Conservation (phyloP, 2,113 vertebrate genomes). For the Brevimyrus niger region DNA sequence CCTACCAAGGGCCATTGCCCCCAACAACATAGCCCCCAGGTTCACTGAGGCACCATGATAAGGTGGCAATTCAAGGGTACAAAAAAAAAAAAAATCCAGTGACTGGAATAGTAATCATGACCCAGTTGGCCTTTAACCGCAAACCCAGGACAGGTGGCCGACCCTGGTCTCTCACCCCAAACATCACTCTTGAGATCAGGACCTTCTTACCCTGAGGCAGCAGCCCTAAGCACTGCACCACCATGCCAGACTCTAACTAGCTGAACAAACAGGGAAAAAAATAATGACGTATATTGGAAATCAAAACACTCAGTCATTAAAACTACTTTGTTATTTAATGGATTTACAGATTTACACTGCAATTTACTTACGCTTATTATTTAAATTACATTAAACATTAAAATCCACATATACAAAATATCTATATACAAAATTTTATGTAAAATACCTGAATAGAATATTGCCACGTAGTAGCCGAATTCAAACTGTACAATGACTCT, state of each 20-base stretch:
- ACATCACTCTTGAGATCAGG: background rate
- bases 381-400: constrained; percentile 8
- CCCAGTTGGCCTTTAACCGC: background rate
- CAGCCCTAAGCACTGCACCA: no score
- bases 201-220: no score
- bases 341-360: background rate
- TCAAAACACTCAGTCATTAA: background rate
- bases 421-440: background rate
- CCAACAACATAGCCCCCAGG: no score
- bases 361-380: background rate
- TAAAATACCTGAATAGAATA: constrained; percentile 2
- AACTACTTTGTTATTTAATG: background rate
- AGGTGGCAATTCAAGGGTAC: no score
- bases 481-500: background rate
- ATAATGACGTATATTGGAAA: background rate
- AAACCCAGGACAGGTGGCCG: background rate
- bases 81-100: background rate
- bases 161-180: background rate
- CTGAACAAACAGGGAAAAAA: background rate
- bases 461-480: background rate
- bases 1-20: no score
- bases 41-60: no score
- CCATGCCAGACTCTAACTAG: no score
- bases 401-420: constrained; percentile 5
- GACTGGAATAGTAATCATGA: background rate